phyloP scores from a whole-genome alignment of 2,113 vertebrate genomes.

The Synodontis membranacea region DNA sequence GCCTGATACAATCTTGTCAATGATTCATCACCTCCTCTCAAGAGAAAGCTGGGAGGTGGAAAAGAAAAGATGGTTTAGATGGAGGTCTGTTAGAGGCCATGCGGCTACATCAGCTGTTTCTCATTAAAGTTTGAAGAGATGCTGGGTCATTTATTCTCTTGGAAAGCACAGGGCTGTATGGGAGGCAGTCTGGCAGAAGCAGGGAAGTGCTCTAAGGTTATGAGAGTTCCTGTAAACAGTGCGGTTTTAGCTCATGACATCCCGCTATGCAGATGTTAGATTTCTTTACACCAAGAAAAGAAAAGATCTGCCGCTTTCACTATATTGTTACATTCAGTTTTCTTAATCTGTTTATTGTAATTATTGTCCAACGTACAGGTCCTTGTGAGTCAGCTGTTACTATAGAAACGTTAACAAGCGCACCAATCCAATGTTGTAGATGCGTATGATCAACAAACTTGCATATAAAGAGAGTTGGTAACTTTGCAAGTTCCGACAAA shows the following conservation, averaged over 20 bases:
- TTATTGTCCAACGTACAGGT: not conserved
- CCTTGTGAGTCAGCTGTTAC: not conserved
- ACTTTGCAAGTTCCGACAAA: not conserved
- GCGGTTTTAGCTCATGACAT: not conserved
- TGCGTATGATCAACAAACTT: not conserved
- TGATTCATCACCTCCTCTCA: constrained; percentile 53
- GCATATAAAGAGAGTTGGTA: not conserved
- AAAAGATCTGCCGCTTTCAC: not conserved
- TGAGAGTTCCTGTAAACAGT: constrained; percentile 14
- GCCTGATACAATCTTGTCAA: constrained; percentile 41
- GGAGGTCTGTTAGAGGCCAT: constrained; percentile 27
- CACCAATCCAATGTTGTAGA: not conserved
- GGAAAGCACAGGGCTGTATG: not conserved
- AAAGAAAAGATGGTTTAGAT: constrained; percentile 35
- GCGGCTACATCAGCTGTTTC: constrained; percentile 41
- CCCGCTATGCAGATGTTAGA: not conserved
- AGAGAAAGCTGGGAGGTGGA: constrained; percentile 31
- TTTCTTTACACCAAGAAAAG: not conserved
- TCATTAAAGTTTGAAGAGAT: constrained; percentile 40
- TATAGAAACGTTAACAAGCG: not conserved
- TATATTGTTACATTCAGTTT: not conserved
- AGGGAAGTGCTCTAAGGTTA: not conserved
- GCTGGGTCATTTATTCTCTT: constrained; percentile 34
- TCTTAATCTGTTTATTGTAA: not conserved
- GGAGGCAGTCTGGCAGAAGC: constrained; percentile 1